Conservation (phyloP, 64 coral and sea anemone genomes). For the Montipora efflorescens region DNA sequence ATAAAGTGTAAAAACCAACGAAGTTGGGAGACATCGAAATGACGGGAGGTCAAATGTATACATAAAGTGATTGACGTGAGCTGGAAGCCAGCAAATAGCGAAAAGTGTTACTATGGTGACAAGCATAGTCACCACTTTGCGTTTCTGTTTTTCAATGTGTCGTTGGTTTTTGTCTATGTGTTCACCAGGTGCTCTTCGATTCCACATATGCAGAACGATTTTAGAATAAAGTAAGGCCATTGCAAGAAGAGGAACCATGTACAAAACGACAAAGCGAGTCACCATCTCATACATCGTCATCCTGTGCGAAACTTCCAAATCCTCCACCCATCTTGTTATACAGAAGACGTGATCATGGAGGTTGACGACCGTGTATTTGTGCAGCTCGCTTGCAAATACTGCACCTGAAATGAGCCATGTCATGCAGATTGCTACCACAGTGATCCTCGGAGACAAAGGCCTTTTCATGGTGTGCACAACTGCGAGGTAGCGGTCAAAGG, state of each 20-base stretch:
- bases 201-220: slow-evolving; percentile 89
- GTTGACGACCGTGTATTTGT: slow-evolving; percentile 50
- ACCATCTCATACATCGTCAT: slow-evolving; percentile 65
- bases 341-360: neutral
- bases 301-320: neutral
- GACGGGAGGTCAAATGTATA: slow-evolving; percentile 45
- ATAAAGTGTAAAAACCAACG: slow-evolving; percentile 24
- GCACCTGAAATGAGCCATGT: slow-evolving; percentile 77
- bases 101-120: slow-evolving; percentile 87
- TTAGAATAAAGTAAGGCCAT: slow-evolving; percentile 81
- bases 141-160: slow-evolving; percentile 77
- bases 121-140: slow-evolving; percentile 87
- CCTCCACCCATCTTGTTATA: slow-evolving; percentile 49
- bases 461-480: slow-evolving; percentile 85
- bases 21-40: slow-evolving; percentile 23
- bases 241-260: slow-evolving; percentile 66
- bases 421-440: slow-evolving; percentile 48
- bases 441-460: slow-evolving; percentile 50
- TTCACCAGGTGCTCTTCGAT: slow-evolving; percentile 78
- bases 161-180: slow-evolving; percentile 80
- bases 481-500: slow-evolving; percentile 87
- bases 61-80: slow-evolving; percentile 86
- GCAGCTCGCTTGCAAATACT: slow-evolving; percentile 65
- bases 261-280: slow-evolving; percentile 67
- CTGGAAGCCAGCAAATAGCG: slow-evolving; percentile 88